phyloP scores from a whole-genome alignment of 2,888 invertebrate species.

The Melolontha melolontha region DNA sequence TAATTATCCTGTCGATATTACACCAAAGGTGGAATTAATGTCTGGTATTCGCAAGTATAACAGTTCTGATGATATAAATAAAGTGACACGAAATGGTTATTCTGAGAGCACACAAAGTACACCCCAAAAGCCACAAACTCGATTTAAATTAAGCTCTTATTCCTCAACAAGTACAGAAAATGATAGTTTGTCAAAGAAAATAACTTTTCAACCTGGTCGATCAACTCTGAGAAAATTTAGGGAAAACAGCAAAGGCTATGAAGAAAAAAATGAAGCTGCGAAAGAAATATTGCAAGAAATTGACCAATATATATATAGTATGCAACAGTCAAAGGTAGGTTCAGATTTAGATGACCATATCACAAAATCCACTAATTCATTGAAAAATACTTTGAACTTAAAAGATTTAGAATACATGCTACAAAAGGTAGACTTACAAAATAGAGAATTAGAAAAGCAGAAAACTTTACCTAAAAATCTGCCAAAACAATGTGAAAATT shows the following conservation, averaged over 20 bases:
- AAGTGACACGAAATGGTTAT: slow-evolving; percentile 40
- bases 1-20: slow-evolving; percentile 48
- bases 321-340: slow-evolving; percentile 53
- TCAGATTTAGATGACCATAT: slow-evolving; percentile 7
- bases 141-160: slow-evolving; percentile 56
- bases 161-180: slow-evolving; percentile 52
- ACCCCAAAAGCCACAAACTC: slow-evolving; percentile 60
- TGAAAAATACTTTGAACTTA: slow-evolving; percentile 50
- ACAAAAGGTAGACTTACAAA: slow-evolving; percentile 63
- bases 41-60: slow-evolving; percentile 52
- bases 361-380: slow-evolving; percentile 2
- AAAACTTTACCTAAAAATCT: background rate
- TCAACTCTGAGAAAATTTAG: slow-evolving; percentile 40
- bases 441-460: slow-evolving; percentile 59
- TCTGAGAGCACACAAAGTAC: slow-evolving; percentile 60
- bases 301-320: slow-evolving; percentile 61
- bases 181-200: background rate
- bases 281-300: slow-evolving; percentile 55
- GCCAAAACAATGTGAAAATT: slow-evolving; percentile 7
- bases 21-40: slow-evolving; percentile 44
- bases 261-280: slow-evolving; percentile 39
- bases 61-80: slow-evolving; percentile 55
- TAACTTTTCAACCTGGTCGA: slow-evolving; percentile 3
- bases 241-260: slow-evolving; percentile 45
- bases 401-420: slow-evolving; percentile 64